A percentile compares a stretch with the other conserved stretches of the same genome.
These are phyloP conservation scores for Acanthosepion pharaonis DNA, from an alignment of 2,888 invertebrate genomes.

Conservation along the genomic window DNA sequence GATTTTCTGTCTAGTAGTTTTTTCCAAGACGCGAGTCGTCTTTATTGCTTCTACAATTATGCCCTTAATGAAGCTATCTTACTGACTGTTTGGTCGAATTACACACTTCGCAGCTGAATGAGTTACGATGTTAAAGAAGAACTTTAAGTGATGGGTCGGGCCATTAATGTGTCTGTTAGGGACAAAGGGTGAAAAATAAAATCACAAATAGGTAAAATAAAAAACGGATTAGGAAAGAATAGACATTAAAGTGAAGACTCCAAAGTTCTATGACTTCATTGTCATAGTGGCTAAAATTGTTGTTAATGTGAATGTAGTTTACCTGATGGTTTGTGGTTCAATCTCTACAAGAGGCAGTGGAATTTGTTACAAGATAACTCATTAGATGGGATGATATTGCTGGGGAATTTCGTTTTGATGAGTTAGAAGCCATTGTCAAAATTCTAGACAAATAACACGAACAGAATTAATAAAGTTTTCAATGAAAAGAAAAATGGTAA, in stretches of 20 bases:
- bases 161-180: not conserved
- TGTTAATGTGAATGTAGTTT: no score
- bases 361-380: no score
- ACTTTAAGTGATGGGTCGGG: not conserved
- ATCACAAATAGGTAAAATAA: not conserved
- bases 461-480: no score
- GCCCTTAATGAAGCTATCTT: not conserved
- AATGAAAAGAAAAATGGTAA: no score
- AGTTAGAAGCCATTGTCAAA: not conserved
- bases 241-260: no score
- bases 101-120: not conserved
- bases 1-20: not conserved
- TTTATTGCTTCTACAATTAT: not conserved
- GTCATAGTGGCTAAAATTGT: no score
- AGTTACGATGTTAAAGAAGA: not conserved
- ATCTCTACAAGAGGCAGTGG: no score
- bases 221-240: no score
- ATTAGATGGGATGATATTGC: no score
- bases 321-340: no score
- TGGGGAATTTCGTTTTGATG: not conserved
- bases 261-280: no score
- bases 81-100: slow-evolving; percentile 6
- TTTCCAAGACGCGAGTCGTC: not conserved
- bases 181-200: not conserved
- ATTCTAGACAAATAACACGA: no score